A percentile compares a stretch with the other conserved stretches of the same genome.
Conservation (phyloP, 2,797 vertebrate species). For the Acanthurus leucopareius region DNA sequence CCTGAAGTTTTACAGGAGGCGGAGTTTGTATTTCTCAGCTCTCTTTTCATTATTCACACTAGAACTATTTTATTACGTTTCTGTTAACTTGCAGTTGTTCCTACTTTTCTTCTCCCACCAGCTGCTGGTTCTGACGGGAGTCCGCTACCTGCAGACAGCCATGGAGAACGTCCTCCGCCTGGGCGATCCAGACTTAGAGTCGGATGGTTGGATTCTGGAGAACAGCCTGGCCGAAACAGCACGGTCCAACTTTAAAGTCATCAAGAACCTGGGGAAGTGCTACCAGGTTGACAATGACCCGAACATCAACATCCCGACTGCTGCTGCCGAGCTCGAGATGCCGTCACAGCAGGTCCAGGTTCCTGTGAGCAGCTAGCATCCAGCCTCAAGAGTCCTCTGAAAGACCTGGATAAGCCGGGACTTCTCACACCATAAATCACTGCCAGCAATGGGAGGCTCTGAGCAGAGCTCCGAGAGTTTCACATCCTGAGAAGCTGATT, state of each 20-base stretch:
- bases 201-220: conserved; percentile 92
- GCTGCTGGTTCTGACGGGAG: conserved; percentile 90
- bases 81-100: too few species aligned
- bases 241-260: conserved; percentile 88
- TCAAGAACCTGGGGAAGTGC: conserved; percentile 91
- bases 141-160: conserved; percentile 92
- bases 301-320: conserved; percentile 83
- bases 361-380: conserved; percentile 17
- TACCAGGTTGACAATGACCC: conserved; percentile 89
- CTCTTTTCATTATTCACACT: too few species aligned
- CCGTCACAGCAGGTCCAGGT: conserved; percentile 72
- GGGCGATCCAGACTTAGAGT: conserved; percentile 84
- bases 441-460: background rate
- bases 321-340: conserved; percentile 67
- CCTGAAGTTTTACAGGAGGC: too few species aligned
- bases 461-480: background rate
- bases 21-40: too few species aligned
- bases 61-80: too few species aligned
- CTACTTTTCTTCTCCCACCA: conserved; percentile 53
- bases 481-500: background rate
- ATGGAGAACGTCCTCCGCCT: conserved; percentile 89
- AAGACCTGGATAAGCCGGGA: background rate
- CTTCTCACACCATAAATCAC: background rate
- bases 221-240: conserved; percentile 90
- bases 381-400: background rate